Evolutionary conservation across 2,113 vertebrate species (phyloP).

Genomic region (Leiothrix lutea): DNA sequence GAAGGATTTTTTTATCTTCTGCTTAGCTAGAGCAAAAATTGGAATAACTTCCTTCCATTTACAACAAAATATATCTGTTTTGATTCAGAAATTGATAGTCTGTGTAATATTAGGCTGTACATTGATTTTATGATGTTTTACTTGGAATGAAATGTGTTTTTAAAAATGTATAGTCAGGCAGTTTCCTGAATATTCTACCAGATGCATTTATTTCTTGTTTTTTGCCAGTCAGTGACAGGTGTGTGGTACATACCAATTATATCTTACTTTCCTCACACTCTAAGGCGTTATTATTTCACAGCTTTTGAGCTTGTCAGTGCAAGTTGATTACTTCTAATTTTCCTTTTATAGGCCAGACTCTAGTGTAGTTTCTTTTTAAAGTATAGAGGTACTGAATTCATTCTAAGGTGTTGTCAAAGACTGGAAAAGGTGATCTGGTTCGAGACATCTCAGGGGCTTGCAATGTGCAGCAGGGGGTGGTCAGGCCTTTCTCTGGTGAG

Average conservation of each 20-base stretch:
- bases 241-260: not conserved
- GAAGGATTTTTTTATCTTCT: not conserved
- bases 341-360: not conserved
- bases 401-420: not conserved
- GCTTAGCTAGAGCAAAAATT: not conserved
- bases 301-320: not conserved
- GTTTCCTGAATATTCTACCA: not conserved
- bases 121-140: constrained; percentile 1
- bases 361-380: not conserved
- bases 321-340: not conserved
- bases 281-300: not conserved
- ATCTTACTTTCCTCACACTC: not conserved
- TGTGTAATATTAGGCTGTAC: not conserved
- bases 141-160: not conserved
- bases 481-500: not conserved
- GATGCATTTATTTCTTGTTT: not conserved
- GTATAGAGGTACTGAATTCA: not conserved
- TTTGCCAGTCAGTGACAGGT: not conserved
- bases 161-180: not conserved
- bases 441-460: rapidly evolving
- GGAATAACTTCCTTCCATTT: not conserved
- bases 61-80: not conserved
- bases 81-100: not conserved
- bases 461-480: too few species aligned
- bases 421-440: not conserved